A percentile compares a stretch with the other conserved stretches of the same genome.
phyloP scores from a whole-genome alignment of 2,888 invertebrate species.

The Alitta virens region DNA sequence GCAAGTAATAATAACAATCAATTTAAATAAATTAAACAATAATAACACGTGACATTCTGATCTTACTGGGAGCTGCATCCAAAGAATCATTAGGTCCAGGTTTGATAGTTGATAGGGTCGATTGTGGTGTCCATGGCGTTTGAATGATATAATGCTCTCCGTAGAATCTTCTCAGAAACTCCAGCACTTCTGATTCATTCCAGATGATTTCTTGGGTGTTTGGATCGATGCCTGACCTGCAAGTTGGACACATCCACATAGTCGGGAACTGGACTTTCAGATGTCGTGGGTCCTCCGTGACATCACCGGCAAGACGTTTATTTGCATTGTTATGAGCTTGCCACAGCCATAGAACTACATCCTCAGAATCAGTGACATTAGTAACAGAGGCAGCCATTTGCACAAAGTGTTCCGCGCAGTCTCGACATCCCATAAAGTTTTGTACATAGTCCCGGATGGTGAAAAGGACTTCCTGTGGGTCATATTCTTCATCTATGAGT shows the following conservation, averaged over 20 bases:
- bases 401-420: slow-evolving; percentile 86
- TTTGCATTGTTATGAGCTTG: slow-evolving; percentile 88
- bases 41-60: too few relatives aligned
- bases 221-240: slow-evolving; percentile 27
- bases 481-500: neutral
- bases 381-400: slow-evolving; percentile 74
- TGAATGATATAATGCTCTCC: slow-evolving; percentile 17
- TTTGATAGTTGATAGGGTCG: too few relatives aligned
- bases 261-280: slow-evolving; percentile 89
- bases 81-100: too few relatives aligned
- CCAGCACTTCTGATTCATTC: slow-evolving; percentile 13
- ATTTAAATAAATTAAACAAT: too few relatives aligned
- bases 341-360: slow-evolving; percentile 82
- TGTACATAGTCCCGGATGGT: slow-evolving; percentile 86
- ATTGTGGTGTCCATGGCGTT: neutral
- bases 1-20: too few relatives aligned
- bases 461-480: slow-evolving; percentile 65
- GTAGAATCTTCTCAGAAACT: slow-evolving; percentile 10
- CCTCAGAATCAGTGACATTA: slow-evolving; percentile 64
- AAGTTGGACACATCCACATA: slow-evolving; percentile 64
- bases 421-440: slow-evolving; percentile 89
- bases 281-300: slow-evolving; percentile 81
- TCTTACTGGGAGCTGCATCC: too few relatives aligned
- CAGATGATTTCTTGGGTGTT: slow-evolving; percentile 14
- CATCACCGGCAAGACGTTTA: slow-evolving; percentile 79